These are phyloP conservation scores for Phalacrocorax carbo DNA, from an alignment of 2,113 vertebrate genomes.

Conservation along the genomic window DNA sequence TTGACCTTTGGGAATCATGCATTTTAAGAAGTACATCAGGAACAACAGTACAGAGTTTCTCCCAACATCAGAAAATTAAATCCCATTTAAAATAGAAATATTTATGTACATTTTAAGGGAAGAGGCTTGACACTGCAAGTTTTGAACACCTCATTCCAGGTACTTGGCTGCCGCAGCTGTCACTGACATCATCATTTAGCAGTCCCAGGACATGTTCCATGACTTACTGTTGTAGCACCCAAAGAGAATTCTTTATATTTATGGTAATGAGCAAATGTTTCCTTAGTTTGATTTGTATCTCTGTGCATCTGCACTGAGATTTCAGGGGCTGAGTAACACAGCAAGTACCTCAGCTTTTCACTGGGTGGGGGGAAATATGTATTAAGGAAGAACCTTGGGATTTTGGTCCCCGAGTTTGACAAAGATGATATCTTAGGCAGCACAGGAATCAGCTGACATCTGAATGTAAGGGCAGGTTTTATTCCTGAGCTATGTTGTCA, in stretches of 20 bases:
- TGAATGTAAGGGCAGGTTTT: background rate
- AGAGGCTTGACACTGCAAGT: conserved; percentile 10
- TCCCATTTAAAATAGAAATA: background rate
- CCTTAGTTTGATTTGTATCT: conserved; percentile 30
- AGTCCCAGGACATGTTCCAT: conserved; percentile 14
- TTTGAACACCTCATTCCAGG: background rate
- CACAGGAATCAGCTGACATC: background rate
- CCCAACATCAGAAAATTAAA: background rate
- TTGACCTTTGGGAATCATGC: background rate
- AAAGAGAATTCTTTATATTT: background rate
- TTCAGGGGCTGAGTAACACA: background rate
- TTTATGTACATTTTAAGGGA: background rate
- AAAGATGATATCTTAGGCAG: background rate
- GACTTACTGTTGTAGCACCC: background rate
- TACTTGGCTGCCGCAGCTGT: conserved; percentile 11
- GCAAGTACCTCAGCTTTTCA: background rate
- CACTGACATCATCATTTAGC: conserved; percentile 5
- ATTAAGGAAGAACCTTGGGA: background rate
- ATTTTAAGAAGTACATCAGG: background rate
- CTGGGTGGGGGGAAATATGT: background rate
- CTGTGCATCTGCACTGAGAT: background rate
- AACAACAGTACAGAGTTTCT: background rate
- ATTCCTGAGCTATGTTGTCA: background rate
- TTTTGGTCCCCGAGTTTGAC: background rate
- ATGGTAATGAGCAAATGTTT: conserved; percentile 8